phyloP scores from a whole-genome alignment of 1,140 invertebrate genomes.

The Sesamia nonagrioides region DNA sequence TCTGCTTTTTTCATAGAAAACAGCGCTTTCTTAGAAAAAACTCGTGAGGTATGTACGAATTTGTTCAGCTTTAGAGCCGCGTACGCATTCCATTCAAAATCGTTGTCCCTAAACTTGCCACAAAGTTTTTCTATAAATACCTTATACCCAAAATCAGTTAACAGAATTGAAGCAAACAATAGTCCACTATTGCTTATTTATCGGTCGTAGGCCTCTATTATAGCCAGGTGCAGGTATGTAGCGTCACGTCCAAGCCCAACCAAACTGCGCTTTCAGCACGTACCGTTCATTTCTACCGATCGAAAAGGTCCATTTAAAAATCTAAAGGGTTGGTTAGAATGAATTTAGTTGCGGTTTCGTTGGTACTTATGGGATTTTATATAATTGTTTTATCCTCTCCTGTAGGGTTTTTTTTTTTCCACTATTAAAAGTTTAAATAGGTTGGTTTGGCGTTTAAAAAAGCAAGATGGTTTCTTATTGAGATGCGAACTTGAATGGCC shows the following conservation, averaged over 20 bases:
- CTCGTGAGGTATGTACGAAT: no score
- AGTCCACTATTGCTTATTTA: background rate
- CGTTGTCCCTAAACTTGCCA: no score
- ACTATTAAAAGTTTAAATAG: no score
- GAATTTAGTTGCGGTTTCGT: background rate
- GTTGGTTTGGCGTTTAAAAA: no score
- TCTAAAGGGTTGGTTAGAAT: background rate
- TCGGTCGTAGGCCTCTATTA: background rate
- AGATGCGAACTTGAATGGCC: no score
- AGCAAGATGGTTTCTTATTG: no score
- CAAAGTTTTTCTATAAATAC: background rate
- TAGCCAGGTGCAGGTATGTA: constrained; percentile 22
- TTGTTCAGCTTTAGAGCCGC: no score
- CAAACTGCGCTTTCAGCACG: constrained; percentile 29
- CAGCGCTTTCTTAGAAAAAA: no score
- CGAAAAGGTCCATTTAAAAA: constrained; percentile 25
- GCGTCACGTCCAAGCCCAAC: constrained; percentile 6
- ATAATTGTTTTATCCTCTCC: background rate
- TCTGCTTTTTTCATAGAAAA: no score
- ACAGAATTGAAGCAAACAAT: constrained; percentile 2
- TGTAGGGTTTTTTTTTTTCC: no score
- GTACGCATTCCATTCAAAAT: no score
- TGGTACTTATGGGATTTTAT: background rate
- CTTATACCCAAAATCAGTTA: background rate
- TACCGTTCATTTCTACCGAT: constrained; percentile 8